Evolutionary conservation across 2,888 invertebrate species (phyloP).

Genomic region (Bombyx huttoni): DNA sequence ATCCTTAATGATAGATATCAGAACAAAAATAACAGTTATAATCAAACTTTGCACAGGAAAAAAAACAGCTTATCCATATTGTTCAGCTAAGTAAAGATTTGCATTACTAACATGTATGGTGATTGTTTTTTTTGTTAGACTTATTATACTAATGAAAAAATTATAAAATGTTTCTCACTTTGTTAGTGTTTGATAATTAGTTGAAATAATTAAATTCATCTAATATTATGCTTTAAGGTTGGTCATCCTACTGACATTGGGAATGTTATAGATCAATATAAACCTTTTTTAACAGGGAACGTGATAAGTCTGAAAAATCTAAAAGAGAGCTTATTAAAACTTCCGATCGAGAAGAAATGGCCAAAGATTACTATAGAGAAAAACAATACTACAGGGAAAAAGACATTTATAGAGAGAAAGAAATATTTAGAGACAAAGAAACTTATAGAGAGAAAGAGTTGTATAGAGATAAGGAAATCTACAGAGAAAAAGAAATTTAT

Average conservation of each 20-base stretch:
- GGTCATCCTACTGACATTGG: slow-evolving; percentile 33
- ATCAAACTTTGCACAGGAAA: no score
- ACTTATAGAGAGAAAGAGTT: slow-evolving; percentile 46
- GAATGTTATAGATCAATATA: slow-evolving; percentile 36
- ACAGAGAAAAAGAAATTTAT: slow-evolving; percentile 29
- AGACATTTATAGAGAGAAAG: slow-evolving; percentile 51
- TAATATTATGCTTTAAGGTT: slow-evolving; percentile 36
- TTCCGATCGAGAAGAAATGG: slow-evolving; percentile 51
- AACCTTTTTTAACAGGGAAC: slow-evolving; percentile 53
- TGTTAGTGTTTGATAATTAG: background rate
- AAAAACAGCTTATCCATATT: no score
- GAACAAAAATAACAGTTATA: no score
- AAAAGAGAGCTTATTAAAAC: slow-evolving; percentile 50
- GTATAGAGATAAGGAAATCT: slow-evolving; percentile 36
- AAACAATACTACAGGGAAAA: slow-evolving; percentile 55
- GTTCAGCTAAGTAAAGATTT: no score
- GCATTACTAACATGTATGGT: no score
- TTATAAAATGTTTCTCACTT: no score
- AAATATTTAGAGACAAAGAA: slow-evolving; percentile 54
- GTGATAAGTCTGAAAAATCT: slow-evolving; percentile 56
- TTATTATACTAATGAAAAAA: no score
- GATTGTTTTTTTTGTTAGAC: no score
- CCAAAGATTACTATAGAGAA: slow-evolving; percentile 64
- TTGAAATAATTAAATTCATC: slow-evolving; percentile 15
- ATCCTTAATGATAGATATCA: no score